Evolutionary conservation across 2,888 invertebrate genomes (phyloP), one percentile per base, ranked within the genome.

Genomic region (Pyrocoelia pectoralis): DNA sequence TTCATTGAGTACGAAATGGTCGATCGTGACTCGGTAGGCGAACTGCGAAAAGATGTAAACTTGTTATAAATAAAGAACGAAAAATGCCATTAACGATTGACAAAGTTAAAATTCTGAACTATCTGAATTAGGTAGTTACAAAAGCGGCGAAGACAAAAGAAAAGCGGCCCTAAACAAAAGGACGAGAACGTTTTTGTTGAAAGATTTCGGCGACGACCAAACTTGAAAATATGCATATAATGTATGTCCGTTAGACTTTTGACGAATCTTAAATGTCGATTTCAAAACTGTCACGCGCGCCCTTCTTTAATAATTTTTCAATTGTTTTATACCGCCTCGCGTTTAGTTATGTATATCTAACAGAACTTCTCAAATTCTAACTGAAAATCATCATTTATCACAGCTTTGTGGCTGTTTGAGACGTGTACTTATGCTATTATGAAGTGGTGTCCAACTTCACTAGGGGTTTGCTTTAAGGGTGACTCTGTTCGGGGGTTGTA

Each of bases 101-200:
- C 70, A 68, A 68, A 70, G 71, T 72, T 71, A 72, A 73, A 70
- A 73, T 72, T 73, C 74, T 73, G 74, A 75, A 76, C 76, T 74
- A 76, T 77, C 74, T 72, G 78, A 77, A 77, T 77, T 78, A 78
- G 76, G 73, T 73, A 72, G 74, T 70, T 74, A 72, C 71, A 70
- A 6, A 70, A 75, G 76, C 77, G 77, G 77, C 76, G n/a, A 73
- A 71, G 72, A 77, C 77, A 77, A 78, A 77, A 76, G 78, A 74
- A 74, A 71, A 68, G 76, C 77, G 76, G 76, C 70, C 70, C 68
- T 33, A 33, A 68, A 76, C 75, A 76, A 76, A 76, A 74, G 76
- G 68, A 70, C 24, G 24, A 6, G 65, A 8, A 69, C 69, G 75
- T 77, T 78, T 78, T 78, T 78, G 76, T 76, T 74, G 74, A 74